A percentile compares a stretch with the other conserved stretches of the same genome.
Evolutionary conservation across 2,797 vertebrate species (phyloP).

Genomic region (Pristis pectinata): DNA sequence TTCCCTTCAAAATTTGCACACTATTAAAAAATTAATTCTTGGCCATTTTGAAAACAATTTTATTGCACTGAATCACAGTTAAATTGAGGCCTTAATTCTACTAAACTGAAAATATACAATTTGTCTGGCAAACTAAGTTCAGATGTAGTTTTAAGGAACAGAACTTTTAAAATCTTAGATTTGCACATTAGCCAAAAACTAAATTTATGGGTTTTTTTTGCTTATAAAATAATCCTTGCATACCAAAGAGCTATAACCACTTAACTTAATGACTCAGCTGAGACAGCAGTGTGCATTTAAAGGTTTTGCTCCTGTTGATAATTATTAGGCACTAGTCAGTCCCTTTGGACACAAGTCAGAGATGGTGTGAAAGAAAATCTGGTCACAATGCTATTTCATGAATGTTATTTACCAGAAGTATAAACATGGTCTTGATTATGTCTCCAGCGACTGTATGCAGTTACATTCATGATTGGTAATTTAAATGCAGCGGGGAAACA

Average conservation of each 20-base stretch:
- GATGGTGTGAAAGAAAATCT: conserved; percentile 5
- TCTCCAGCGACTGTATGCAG: neutral
- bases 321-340: neutral
- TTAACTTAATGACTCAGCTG: conserved; percentile 32
- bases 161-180: neutral
- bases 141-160: neutral
- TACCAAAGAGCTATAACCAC: conserved; percentile 13
- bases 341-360: neutral
- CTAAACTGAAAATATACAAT: neutral
- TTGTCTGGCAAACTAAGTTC: neutral
- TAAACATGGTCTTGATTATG: neutral
- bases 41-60: neutral
- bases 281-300: neutral
- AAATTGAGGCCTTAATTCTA: neutral
- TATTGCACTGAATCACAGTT: neutral
- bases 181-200: neutral
- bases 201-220: conserved; percentile 6
- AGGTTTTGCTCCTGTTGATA: conserved; percentile 5
- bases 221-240: conserved; percentile 32
- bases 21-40: neutral
- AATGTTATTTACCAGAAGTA: conserved; percentile 6
- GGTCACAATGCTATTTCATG: conserved; percentile 21
- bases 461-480: neutral
- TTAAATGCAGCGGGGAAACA: neutral
- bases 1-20: neutral